Evolutionary conservation across 1,140 invertebrate species (phyloP).

Genomic region (Hylaeus volcanicus): DNA sequence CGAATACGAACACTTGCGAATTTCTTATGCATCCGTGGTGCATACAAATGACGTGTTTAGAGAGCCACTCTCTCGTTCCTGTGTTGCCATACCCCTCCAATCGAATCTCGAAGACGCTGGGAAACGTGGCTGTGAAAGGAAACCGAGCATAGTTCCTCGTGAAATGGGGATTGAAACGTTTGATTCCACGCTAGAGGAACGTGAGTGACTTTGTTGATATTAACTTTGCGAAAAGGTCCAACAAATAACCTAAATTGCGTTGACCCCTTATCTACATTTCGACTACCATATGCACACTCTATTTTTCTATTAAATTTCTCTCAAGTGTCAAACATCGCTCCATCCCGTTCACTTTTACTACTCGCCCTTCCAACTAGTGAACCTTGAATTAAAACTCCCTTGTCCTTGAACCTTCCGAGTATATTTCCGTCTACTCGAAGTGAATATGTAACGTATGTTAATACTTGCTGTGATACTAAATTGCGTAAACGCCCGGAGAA

Average conservation of each 20-base stretch:
- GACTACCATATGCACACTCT: no score
- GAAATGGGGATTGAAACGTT: neutral
- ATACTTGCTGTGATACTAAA: neutral
- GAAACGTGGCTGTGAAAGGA: neutral
- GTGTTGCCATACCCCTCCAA: neutral
- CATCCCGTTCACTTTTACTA: no score
- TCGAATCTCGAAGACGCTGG: neutral
- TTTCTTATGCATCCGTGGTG: conserved; percentile 70
- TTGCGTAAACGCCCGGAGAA: neutral
- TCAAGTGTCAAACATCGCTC: no score
- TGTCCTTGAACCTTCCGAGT: neutral
- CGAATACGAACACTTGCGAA: conserved; percentile 72
- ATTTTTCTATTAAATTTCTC: no score
- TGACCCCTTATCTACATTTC: no score
- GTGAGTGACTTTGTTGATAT: no score
- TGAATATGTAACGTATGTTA: neutral
- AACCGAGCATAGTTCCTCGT: neutral
- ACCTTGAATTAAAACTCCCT: neutral
- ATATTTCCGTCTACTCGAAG: no score
- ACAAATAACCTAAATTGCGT: no score
- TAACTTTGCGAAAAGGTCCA: no score
- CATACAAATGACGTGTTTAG: conserved; percentile 75
- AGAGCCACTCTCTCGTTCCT: conserved; percentile 14
- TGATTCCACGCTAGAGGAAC: neutral
- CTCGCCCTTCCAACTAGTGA: neutral